Evolutionary conservation across 1,140 invertebrate genomes (phyloP).

Genomic region (Lucilia cuprina): DNA sequence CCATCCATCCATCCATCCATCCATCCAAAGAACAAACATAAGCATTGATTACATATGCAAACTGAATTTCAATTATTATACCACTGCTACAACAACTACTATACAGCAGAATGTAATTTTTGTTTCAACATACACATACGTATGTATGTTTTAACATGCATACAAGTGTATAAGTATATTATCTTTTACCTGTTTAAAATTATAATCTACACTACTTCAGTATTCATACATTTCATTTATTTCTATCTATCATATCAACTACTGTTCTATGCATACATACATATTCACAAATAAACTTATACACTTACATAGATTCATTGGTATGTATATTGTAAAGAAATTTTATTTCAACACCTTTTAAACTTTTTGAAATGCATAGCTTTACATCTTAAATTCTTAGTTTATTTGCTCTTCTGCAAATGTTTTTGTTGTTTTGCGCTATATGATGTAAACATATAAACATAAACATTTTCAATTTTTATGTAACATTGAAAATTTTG

Average conservation of each 20-base stretch:
- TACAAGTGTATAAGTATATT: neutral
- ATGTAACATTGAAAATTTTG: no score
- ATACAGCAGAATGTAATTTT: neutral
- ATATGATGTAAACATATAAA: no score
- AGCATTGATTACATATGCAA: slow-evolving; percentile 35
- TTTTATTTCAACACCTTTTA: slow-evolving; percentile 31
- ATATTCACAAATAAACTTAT: neutral
- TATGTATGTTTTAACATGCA: no score
- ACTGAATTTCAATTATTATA: slow-evolving; percentile 34
- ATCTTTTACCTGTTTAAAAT: neutral
- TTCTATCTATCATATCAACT: slow-evolving; percentile 5
- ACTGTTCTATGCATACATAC: neutral
- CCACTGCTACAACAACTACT: neutral
- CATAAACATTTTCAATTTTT: no score
- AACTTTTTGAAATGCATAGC: neutral
- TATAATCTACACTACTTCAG: slow-evolving; percentile 10
- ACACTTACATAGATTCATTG: no score
- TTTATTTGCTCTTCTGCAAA: neutral
- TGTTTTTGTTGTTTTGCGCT: neutral
- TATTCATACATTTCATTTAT: slow-evolving; percentile 26
- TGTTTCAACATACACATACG: neutral
- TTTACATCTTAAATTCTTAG: neutral
- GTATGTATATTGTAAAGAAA: neutral
- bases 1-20: neutral
- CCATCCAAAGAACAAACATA: slow-evolving; percentile 24